Evolutionary conservation across 2,888 invertebrate genomes (phyloP).

Genomic region (Emmelina monodactyla): DNA sequence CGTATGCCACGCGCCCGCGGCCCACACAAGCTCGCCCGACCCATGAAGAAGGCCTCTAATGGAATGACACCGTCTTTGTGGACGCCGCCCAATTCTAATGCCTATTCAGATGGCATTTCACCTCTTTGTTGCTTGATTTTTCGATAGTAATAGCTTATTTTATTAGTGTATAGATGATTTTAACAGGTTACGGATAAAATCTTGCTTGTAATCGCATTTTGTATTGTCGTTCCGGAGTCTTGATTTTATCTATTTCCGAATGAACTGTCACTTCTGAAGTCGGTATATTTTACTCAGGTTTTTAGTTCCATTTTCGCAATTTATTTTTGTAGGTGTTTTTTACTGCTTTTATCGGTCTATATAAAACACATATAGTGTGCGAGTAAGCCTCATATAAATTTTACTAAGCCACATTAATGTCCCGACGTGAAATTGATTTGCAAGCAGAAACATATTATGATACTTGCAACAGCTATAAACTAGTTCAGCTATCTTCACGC

Average conservation of each 20-base stretch:
- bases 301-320: too few relatives aligned
- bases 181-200: constrained; percentile 42
- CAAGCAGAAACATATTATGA: constrained; percentile 65
- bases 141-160: constrained; percentile 61
- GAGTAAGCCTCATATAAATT: constrained; percentile 63
- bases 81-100: constrained; percentile 65
- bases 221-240: neutral
- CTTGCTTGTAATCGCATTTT: constrained; percentile 14
- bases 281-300: too few relatives aligned
- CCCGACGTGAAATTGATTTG: constrained; percentile 66
- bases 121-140: constrained; percentile 63
- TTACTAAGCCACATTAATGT: constrained; percentile 64
- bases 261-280: too few relatives aligned
- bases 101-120: constrained; percentile 65
- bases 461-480: constrained; percentile 13
- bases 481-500: constrained; percentile 29
- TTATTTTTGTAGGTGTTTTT: too few relatives aligned
- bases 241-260: constrained; percentile 1
- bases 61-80: constrained; percentile 64
- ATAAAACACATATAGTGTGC: too few relatives aligned
- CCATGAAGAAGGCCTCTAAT: constrained; percentile 64
- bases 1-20: constrained; percentile 56
- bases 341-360: too few relatives aligned
- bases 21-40: constrained; percentile 54
- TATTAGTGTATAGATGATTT: constrained; percentile 56